These are phyloP conservation scores for Dermochelys coriacea DNA, from an alignment of 2,797 vertebrate species.

Conservation along the genomic window DNA sequence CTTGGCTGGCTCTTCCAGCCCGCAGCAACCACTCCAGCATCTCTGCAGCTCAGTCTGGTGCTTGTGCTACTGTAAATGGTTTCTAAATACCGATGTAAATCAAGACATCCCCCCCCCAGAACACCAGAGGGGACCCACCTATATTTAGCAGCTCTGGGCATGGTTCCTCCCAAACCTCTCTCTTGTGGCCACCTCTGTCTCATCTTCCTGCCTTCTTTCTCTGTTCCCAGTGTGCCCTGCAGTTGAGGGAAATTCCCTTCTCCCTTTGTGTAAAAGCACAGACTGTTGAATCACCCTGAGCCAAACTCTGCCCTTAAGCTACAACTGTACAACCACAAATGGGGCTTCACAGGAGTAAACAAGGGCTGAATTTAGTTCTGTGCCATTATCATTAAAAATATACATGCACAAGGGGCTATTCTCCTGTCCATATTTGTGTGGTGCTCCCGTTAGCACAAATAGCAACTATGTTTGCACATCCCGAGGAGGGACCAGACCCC, in stretches of 20 bases:
- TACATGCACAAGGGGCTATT: constrained; percentile 21
- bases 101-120: background rate
- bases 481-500: background rate
- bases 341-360: background rate
- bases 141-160: background rate
- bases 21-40: accelerated
- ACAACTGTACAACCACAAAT: accelerated
- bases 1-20: background rate
- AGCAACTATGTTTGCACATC: constrained; percentile 11
- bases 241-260: background rate
- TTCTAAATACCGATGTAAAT: constrained; percentile 1
- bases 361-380: accelerated
- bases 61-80: background rate
- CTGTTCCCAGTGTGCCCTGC: background rate
- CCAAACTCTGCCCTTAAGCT: background rate
- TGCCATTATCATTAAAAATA: background rate
- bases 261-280: background rate
- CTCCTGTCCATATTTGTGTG: background rate
- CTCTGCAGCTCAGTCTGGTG: background rate
- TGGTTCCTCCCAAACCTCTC: background rate
- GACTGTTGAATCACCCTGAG: background rate
- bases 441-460: constrained; percentile 39
- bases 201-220: background rate
- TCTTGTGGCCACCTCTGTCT: background rate
- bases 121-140: background rate